Conservation (phyloP, 2,113 vertebrate species). For the Pelodiscus sinensis region DNA sequence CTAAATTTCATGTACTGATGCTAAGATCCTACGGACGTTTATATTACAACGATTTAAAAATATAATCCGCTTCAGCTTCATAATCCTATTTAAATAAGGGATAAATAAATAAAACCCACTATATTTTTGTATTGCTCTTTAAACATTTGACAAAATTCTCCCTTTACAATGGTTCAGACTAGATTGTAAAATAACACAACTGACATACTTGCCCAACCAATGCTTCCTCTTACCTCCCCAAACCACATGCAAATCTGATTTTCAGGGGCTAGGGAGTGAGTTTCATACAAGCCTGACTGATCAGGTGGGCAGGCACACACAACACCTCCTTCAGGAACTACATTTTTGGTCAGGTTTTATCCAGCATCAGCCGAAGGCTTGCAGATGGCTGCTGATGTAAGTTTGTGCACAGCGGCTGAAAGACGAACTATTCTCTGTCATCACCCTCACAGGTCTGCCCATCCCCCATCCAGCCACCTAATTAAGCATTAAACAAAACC, state of each 20-base stretch:
- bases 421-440: not conserved
- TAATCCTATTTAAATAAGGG: not conserved
- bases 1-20: not conserved
- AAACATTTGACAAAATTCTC: not conserved
- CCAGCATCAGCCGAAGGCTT: not conserved
- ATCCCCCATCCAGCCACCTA: not conserved
- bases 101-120: not conserved
- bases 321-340: not conserved
- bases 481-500: no score
- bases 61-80: not conserved
- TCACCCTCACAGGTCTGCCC: not conserved
- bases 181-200: not conserved
- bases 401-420: not conserved
- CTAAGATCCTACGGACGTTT: not conserved
- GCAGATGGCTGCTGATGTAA: not conserved
- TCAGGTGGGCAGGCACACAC: not conserved
- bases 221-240: not conserved
- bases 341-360: not conserved
- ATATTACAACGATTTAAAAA: not conserved
- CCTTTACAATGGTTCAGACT: not conserved
- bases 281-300: not conserved
- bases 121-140: not conserved
- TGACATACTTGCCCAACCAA: not conserved
- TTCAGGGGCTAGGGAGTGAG: not conserved
- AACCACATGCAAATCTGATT: not conserved